Conservation (phyloP, 2,797 vertebrate species). For the Dicrostonyx torquatus region DNA sequence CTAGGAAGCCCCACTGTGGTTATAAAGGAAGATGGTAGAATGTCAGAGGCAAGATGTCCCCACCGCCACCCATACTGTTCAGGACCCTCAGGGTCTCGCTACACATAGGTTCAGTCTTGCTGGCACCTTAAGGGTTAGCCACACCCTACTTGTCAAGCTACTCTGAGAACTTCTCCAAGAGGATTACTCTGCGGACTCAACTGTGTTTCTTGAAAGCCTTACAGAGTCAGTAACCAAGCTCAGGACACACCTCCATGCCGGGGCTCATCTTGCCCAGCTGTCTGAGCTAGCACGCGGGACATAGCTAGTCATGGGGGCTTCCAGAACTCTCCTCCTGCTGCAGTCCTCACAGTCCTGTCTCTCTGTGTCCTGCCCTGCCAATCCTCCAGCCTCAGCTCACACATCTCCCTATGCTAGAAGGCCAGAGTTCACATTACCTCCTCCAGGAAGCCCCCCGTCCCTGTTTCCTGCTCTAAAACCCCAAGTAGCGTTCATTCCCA, state of each 20-base stretch:
- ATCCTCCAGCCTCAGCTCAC: not conserved
- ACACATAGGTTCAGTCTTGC: not conserved
- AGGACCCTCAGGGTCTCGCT: not conserved
- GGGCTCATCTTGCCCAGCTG: not conserved
- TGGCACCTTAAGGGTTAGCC: too few relatives aligned
- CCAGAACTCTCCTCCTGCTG: not conserved
- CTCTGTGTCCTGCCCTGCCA: not conserved
- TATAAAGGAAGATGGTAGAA: slow-evolving; percentile 18
- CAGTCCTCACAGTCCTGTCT: not conserved
- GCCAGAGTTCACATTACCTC: not conserved
- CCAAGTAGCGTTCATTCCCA: fast-evolving
- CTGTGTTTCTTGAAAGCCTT: not conserved
- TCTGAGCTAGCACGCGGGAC: not conserved
- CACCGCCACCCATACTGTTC: not conserved
- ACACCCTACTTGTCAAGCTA: not conserved
- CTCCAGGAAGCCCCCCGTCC: not conserved
- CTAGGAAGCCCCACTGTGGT: not conserved
- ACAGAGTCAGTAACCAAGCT: not conserved
- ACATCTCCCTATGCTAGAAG: not conserved
- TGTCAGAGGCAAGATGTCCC: fast-evolving
- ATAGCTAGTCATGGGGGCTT: not conserved
- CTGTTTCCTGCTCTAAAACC: not conserved
- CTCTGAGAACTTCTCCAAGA: not conserved
- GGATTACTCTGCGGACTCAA: not conserved
- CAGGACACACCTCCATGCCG: not conserved